phyloP scores from a whole-genome alignment of 2,888 invertebrate genomes.

The Rhaphigaster nebulosa region DNA sequence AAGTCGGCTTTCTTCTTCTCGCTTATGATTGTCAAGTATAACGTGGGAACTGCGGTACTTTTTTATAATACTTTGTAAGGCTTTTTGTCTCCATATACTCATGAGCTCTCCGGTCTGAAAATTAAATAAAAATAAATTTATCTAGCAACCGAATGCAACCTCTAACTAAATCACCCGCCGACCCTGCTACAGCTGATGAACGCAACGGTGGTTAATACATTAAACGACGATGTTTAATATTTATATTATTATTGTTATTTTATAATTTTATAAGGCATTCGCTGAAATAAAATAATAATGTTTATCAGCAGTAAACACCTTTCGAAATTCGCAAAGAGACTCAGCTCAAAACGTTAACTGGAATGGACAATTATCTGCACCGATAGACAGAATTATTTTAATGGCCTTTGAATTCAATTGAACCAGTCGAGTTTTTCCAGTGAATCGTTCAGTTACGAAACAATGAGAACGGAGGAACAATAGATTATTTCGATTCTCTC shows the following conservation, averaged over 20 bases:
- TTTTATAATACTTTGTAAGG: not conserved
- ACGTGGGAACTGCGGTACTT: not conserved
- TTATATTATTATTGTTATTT: not conserved
- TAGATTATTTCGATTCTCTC: slow-evolving; percentile 16
- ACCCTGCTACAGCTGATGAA: too few species aligned
- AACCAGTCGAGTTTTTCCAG: slow-evolving; percentile 9
- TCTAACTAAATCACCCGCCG: too few species aligned
- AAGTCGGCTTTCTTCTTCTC: not conserved
- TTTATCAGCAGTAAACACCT: not conserved
- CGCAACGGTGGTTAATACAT: too few species aligned
- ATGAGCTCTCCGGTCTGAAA: not conserved
- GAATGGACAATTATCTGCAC: not conserved
- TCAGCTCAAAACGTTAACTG: not conserved
- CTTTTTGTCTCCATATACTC: not conserved
- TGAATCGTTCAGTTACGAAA: slow-evolving; percentile 35
- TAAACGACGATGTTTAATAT: not conserved
- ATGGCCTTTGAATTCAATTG: slow-evolving; percentile 1
- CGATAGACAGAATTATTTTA: not conserved
- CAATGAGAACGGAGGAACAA: not conserved
- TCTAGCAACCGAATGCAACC: too few species aligned
- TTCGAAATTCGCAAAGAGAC: not conserved
- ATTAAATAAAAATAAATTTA: too few species aligned
- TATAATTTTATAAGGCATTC: not conserved
- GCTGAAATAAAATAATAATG: not conserved
- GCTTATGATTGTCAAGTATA: not conserved